phyloP scores from a whole-genome alignment of 2,797 vertebrate genomes.

The Anisognathus igniventris region DNA sequence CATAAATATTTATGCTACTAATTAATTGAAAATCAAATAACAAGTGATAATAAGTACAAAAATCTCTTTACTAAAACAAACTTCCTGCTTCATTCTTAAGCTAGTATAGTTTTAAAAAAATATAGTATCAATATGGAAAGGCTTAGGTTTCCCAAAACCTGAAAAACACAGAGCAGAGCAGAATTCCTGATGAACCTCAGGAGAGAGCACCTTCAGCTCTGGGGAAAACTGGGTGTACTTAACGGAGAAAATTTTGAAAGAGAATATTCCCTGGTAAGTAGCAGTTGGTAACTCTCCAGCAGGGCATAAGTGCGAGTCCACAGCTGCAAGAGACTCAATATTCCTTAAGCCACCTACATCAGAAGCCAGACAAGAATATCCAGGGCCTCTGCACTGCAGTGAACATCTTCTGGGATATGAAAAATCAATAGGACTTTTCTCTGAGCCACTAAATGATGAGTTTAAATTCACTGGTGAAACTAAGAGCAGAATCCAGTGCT shows the following conservation, averaged over 20 bases:
- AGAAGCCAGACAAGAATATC: not conserved
- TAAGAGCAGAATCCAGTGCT: not conserved
- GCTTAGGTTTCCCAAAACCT: not conserved
- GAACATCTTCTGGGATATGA: not conserved
- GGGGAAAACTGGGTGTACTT: not conserved
- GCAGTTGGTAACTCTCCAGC: not conserved
- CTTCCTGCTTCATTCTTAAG: not conserved
- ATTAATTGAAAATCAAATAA: not conserved
- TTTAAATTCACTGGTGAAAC: not conserved
- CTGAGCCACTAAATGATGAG: not conserved
- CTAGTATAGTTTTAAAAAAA: not conserved
- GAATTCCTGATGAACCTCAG: not conserved
- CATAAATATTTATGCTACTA: not conserved
- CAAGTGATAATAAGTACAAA: not conserved
- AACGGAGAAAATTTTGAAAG: not conserved
- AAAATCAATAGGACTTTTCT: not conserved
- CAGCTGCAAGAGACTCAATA: not conserved
- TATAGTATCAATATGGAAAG: not conserved
- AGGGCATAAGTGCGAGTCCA: not conserved
- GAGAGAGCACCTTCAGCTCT: not conserved
- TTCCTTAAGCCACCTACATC: not conserved
- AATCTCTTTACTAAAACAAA: not conserved
- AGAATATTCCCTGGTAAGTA: not conserved
- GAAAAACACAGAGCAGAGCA: not conserved
- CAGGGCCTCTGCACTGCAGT: not conserved